Base-by-base conservation (phyloP, 1,140 invertebrate species). In the Cydia amplana region DNA sequence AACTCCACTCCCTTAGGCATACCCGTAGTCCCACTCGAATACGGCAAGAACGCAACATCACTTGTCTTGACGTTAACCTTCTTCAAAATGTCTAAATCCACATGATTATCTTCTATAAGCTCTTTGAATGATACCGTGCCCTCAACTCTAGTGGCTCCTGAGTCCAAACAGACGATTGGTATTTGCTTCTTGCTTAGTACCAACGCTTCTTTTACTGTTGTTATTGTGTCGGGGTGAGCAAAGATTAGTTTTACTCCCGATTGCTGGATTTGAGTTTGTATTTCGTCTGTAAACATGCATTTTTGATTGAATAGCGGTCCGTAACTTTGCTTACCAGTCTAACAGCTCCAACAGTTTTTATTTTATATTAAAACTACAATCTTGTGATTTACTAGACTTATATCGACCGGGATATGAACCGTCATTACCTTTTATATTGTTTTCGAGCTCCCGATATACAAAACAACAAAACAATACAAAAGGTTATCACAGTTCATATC, bases 1-100 rank as follows among this genome's bases (percentile, higher is more conserved):
- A 97, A 87, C 90, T 96, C 94, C 0, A 97, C 97, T 28, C 96
- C 97, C 94, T 98, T 98, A 10, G 97, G 97, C 74, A 96, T 84
- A 40, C 97, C 97, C 20, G 97, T 97, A 4, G 97, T 97, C 43
- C 97, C 97, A 83, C 96, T 97, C 0, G 96, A 95, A 85, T 93
- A 95, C 18, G 94, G 94, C 78, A 95, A 78, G 63, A 95, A 80
- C 28, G 91, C 85, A 12, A 93, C 85, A 77, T 94, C 93, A n/a
- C 93, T 80, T 12, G 82, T 32, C 74, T 80, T 80, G 20, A 87
- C 77, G 67, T 83, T 82, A 40, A 82, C 78, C 43, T 80, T 72
- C 78, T 82, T 88, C 67, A 90, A 77, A 72, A 84, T 85, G 32
- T 84, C 82, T 32, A 91, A 87, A 25, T 94, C 90, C 4, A 92